Base-by-base conservation (phyloP, 1,140 invertebrate genomes). In the Microplitis demolitor region DNA sequence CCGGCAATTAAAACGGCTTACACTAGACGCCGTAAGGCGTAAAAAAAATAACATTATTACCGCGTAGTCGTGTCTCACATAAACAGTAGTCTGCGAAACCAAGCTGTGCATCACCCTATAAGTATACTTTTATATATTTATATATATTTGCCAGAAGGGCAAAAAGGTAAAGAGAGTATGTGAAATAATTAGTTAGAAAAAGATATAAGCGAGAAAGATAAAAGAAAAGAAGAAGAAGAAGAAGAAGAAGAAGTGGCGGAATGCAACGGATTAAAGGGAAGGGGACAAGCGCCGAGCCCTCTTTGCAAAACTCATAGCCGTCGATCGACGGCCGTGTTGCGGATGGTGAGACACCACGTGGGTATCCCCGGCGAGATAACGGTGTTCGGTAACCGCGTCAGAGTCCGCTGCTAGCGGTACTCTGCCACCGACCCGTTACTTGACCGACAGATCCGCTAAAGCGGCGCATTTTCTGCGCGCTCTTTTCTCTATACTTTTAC, bases 401-500 rank as follows among this genome's bases (percentile, higher is more conserved):
- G 84, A 84, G 83, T 77, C 39, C 79, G 78, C 79, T 83, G 79
- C 79, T 74, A 86, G 85, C 85, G 84, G 85, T 86, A 86, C 84
- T 81, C 77, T 70, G 74, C 69, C 66, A 77, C 78, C 78, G 80
- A 79, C 78, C 86, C 86, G 86, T 87, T 87, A 87, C 80, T 87
- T 85, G 86, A 87, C 86, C 86, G 85, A 87, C 83, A 87, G 86
- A 87, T 85, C 85, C 86, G 85, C 86, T 86, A 86, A 82, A 80
- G 79, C 77, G 79, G 69, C 70, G 72, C 79, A 77, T 78, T 62
- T 68, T 50, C 50, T 31, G 45, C 58, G 61, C 72, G 63, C 66
- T 54, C 39, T 67, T 62, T 54, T 69, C 45, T 39, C n/a, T 54
- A 13, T 58, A n/a, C 54, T 45, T 66, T 51, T 33, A 60, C 67